Percentiles rank a stretch among this genome's conserved stretches.
Evolutionary conservation across 1,140 invertebrate species (phyloP).

Genomic region (Pteromalus puparum): DNA sequence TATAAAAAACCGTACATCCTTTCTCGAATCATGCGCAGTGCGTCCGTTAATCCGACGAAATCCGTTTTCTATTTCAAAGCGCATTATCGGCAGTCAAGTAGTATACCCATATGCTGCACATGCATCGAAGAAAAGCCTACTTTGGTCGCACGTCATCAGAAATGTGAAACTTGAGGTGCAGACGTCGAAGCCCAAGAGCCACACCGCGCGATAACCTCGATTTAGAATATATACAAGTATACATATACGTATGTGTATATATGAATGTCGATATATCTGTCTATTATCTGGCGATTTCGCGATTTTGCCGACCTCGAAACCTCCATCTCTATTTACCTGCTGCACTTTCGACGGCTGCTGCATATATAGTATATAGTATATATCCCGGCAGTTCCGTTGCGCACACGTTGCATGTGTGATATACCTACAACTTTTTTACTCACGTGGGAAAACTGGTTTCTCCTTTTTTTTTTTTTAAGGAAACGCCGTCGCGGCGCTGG

Average conservation of each 20-base stretch:
- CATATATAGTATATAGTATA: not conserved
- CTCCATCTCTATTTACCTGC: constrained; percentile 9
- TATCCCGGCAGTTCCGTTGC: not conserved
- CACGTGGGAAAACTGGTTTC: constrained; percentile 33
- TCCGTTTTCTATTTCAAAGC: constrained; percentile 23
- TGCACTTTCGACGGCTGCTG: constrained; percentile 7
- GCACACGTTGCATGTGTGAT: not conserved
- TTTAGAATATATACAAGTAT: constrained; percentile 12
- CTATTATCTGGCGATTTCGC: constrained; percentile 28
- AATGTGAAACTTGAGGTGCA: not conserved
- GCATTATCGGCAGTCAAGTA: not conserved
- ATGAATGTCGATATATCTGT: not conserved
- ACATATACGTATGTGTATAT: not conserved
- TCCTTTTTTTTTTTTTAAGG: not conserved
- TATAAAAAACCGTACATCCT: constrained; percentile 17
- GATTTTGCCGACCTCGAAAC: constrained; percentile 36
- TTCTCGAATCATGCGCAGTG: not conserved
- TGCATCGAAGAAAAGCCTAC: not conserved
- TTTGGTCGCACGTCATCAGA: not conserved
- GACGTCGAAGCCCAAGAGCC: not conserved
- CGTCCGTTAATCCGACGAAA: constrained; percentile 12
- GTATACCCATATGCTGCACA: not conserved
- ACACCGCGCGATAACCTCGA: not conserved
- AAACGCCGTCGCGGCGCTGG: constrained; percentile 5
- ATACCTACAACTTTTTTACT: constrained; percentile 3